phyloP scores from a whole-genome alignment of 2,797 vertebrate species.

The Rhincodon typus region DNA sequence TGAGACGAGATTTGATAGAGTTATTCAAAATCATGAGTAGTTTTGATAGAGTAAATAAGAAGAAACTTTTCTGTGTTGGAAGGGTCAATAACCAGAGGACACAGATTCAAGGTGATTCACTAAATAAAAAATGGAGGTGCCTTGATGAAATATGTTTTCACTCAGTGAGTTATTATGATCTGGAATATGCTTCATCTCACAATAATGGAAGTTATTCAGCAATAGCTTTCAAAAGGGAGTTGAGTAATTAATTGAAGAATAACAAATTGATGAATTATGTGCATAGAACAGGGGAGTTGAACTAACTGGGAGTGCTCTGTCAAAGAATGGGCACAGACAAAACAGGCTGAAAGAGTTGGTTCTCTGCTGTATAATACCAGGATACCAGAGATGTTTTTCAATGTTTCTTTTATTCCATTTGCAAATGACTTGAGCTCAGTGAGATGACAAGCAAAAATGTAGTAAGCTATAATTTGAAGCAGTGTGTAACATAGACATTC shows the following conservation, averaged over 20 bases:
- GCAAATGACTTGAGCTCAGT: background rate
- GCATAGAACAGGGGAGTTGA: background rate
- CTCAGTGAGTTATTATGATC: background rate
- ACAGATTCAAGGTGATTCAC: background rate
- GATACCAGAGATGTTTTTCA: too few species aligned
- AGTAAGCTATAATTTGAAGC: background rate
- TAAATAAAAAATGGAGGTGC: too few species aligned
- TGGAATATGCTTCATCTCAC: background rate
- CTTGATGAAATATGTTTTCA: too few species aligned
- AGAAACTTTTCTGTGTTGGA: background rate
- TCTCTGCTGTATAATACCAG: background rate
- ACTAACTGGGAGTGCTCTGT: background rate
- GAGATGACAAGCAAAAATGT: background rate
- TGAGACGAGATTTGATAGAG: background rate
- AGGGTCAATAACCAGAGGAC: background rate
- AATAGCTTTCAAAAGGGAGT: background rate
- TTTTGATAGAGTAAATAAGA: background rate
- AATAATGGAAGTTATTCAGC: background rate
- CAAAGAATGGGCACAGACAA: background rate
- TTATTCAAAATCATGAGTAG: background rate
- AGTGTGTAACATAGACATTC: background rate
- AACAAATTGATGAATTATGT: background rate
- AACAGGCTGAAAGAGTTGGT: background rate
- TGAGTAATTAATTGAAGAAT: background rate
- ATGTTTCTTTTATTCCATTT: background rate